A percentile compares a stretch with the other conserved stretches of the same genome.
These are phyloP conservation scores for Pitta sordida DNA, from an alignment of 2,113 vertebrate genomes.

Conservation along the genomic window DNA sequence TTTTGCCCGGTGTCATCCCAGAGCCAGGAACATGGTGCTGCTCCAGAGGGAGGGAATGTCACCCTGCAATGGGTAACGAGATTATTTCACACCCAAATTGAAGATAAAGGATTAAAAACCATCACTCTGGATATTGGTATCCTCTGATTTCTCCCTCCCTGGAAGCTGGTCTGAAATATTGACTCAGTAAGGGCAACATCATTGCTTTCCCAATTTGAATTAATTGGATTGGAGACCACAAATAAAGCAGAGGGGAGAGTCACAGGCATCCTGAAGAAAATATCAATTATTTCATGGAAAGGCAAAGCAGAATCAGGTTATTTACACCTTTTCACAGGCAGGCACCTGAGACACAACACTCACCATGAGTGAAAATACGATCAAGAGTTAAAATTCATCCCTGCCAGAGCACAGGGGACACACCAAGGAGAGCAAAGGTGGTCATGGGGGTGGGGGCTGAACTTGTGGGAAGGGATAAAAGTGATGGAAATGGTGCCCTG, in stretches of 20 bases:
- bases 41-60: not conserved
- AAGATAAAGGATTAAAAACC: not conserved
- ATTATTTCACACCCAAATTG: not conserved
- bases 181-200: not conserved
- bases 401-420: too few species aligned
- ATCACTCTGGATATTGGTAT: not conserved
- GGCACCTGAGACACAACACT: not conserved
- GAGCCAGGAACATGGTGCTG: not conserved
- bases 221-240: not conserved
- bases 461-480: not conserved
- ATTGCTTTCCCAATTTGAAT: not conserved
- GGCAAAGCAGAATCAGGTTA: not conserved
- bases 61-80: too few species aligned
- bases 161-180: not conserved
- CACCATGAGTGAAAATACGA: not conserved
- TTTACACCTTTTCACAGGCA: not conserved
- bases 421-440: not conserved
- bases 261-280: not conserved
- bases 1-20: not conserved
- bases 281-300: not conserved
- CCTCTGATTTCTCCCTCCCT: not conserved
- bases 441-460: not conserved
- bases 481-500: not conserved
- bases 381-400: not conserved
- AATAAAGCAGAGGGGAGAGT: not conserved